Percentiles rank a stretch among this genome's conserved stretches.
Evolutionary conservation across 2,797 vertebrate species (phyloP).

Genomic region (Eulemur albifrons): DNA sequence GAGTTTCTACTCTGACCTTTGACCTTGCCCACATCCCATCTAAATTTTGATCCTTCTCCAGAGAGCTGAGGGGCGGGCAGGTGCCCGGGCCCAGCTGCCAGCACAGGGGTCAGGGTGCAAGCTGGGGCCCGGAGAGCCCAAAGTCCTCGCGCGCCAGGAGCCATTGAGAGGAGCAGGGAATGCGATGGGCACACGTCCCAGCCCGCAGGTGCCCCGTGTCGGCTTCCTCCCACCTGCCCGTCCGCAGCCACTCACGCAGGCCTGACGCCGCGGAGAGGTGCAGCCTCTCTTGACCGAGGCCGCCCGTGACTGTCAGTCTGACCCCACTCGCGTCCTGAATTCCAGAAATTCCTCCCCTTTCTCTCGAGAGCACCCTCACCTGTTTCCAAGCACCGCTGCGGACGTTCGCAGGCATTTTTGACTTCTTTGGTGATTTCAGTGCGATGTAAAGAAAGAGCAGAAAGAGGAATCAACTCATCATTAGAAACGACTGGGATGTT

Average conservation of each 20-base stretch:
- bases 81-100: not conserved
- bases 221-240: not conserved
- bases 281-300: not conserved
- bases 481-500: not conserved
- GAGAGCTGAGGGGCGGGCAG: not conserved
- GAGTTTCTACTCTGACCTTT: constrained; percentile 9
- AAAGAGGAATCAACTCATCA: not conserved
- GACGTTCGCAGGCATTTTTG: not conserved
- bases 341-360: not conserved
- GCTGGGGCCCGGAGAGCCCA: not conserved
- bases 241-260: not conserved
- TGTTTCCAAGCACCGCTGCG: not conserved
- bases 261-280: not conserved
- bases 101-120: not conserved
- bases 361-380: not conserved
- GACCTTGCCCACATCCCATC: not conserved
- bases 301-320: not conserved
- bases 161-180: not conserved
- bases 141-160: not conserved
- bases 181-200: not conserved
- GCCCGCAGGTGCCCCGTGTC: not conserved
- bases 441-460: not conserved
- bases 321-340: not conserved
- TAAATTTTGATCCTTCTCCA: constrained; percentile 35
- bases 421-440: not conserved